Evolutionary conservation across 2,797 vertebrate species (phyloP), one percentile per base, ranked within the genome.

Genomic region (Lepidocolaptes lacrymiger): DNA sequence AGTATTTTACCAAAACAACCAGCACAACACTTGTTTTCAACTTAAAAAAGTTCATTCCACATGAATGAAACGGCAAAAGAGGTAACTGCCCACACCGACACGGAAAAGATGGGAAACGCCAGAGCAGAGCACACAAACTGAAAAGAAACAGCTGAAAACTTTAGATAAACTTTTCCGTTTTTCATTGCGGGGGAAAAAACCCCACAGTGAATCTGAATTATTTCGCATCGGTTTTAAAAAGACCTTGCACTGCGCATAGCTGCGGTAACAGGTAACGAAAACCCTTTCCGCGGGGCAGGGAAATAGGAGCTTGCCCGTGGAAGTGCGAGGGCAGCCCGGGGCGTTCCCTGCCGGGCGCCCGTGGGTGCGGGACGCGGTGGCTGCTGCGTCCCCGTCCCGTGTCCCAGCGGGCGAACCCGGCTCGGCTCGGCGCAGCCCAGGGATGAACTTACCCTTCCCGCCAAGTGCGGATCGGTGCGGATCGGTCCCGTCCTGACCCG

Each of bases 231-330:
- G 1, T 44, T 74, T 74, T 13, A 30, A 17, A 17, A 37, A 27
- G 30, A n/a, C 16, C 8, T 27, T 34, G 54, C 28, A 14, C 26
- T 32, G 10, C 6, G 21, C 7, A 0, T 39, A 6, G 20, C 48
- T 51, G 26, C 36, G 16, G 18, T 14, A 34, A 12, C 3, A 23
- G 26, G 4, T 19, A n/a, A 27, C 5, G 27, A 62, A n/a, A 52
- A 12, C 2, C 3, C 21, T 21, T 51, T 39, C 37, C 14, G 17
- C 2, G 16, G 14, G 28, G 71, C 34, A 10, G 13, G 3, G 55
- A 5, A 19, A 14, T 0, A 4, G 27, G 22, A 26, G 3, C 9
- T 10, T 1, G 24, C 34, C 46, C 0, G 27, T 10, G 2, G 8
- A 6, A 5, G 34, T 5, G 44, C 12, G 54, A 10, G 36, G 36